A percentile compares a stretch with the other conserved stretches of the same genome.
phyloP scores from a whole-genome alignment of 2,113 vertebrate species.

The Limanda limanda region DNA sequence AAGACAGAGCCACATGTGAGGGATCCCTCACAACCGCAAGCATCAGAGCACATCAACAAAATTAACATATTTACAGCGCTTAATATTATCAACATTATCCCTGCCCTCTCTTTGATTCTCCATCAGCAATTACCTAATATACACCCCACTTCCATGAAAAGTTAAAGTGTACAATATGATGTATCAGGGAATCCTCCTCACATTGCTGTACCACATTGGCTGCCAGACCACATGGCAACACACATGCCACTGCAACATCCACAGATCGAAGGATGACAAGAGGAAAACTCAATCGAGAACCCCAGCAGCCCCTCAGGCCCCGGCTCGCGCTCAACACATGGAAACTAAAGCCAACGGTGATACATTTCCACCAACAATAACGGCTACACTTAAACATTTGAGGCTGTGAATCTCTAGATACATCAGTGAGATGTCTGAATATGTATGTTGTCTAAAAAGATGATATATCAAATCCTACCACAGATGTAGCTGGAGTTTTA shows the following conservation, averaged over 20 bases:
- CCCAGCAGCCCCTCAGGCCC: constrained; percentile 26
- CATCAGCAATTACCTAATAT: neutral
- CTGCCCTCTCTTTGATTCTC: neutral
- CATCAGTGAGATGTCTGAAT: too few species aligned
- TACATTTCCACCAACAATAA: constrained; percentile 1
- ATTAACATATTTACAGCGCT: too few species aligned
- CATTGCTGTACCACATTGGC: too few species aligned
- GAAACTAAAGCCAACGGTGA: neutral
- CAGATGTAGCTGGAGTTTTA: too few species aligned
- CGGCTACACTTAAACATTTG: too few species aligned
- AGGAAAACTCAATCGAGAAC: constrained; percentile 70
- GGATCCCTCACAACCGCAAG: too few species aligned
- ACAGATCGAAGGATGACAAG: constrained; percentile 42
- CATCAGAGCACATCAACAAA: too few species aligned
- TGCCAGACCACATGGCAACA: constrained; percentile 19
- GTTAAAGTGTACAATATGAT: too few species aligned
- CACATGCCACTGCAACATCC: constrained; percentile 25
- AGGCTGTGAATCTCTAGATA: too few species aligned
- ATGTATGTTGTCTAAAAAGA: too few species aligned
- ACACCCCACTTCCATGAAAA: neutral
- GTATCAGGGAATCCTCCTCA: constrained; percentile 20
- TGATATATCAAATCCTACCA: too few species aligned
- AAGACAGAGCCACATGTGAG: too few species aligned
- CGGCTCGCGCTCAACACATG: neutral
- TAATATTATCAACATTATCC: neutral